Percentiles rank a stretch among this genome's conserved stretches.
phyloP scores from a whole-genome alignment of 2,797 vertebrate species.

The Channa striata region DNA sequence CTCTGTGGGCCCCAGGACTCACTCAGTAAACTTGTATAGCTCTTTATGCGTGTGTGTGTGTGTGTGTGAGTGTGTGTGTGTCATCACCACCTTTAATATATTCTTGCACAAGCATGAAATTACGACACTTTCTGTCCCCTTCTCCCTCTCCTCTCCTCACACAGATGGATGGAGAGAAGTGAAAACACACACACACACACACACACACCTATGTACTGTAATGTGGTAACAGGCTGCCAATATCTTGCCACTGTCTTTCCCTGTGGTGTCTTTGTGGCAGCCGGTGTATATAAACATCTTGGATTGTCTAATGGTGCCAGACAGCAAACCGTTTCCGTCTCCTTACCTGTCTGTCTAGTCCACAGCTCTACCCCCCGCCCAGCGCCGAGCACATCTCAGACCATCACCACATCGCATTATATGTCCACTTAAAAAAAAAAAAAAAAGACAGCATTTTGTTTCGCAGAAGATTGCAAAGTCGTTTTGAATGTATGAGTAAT shows the following conservation, averaged over 20 bases:
- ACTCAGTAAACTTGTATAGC: slow-evolving; percentile 63
- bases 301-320: slow-evolving; percentile 44
- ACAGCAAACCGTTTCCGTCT: slow-evolving; percentile 44
- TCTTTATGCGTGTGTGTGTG: slow-evolving; percentile 8
- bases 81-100: slow-evolving; percentile 56
- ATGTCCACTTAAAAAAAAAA: slow-evolving; percentile 25
- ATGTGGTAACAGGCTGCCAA: slow-evolving; percentile 36
- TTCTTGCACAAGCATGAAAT: slow-evolving; percentile 55
- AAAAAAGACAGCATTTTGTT: slow-evolving; percentile 38
- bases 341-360: slow-evolving; percentile 29
- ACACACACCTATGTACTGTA: slow-evolving; percentile 18
- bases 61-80: slow-evolving; percentile 22
- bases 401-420: slow-evolving; percentile 40
- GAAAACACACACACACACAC: slow-evolving; percentile 21
- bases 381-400: slow-evolving; percentile 18
- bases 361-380: slow-evolving; percentile 26
- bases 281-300: slow-evolving; percentile 44
- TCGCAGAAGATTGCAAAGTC: slow-evolving; percentile 49
- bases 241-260: slow-evolving; percentile 30
- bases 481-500: slow-evolving; percentile 69
- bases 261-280: slow-evolving; percentile 45
- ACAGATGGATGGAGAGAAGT: slow-evolving; percentile 27
- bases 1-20: slow-evolving; percentile 45
- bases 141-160: slow-evolving; percentile 7
- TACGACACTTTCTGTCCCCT: slow-evolving; percentile 24